These are phyloP conservation scores for Zosterops pallidus DNA, from an alignment of 2,113 vertebrate genomes.

Conservation along the genomic window DNA sequence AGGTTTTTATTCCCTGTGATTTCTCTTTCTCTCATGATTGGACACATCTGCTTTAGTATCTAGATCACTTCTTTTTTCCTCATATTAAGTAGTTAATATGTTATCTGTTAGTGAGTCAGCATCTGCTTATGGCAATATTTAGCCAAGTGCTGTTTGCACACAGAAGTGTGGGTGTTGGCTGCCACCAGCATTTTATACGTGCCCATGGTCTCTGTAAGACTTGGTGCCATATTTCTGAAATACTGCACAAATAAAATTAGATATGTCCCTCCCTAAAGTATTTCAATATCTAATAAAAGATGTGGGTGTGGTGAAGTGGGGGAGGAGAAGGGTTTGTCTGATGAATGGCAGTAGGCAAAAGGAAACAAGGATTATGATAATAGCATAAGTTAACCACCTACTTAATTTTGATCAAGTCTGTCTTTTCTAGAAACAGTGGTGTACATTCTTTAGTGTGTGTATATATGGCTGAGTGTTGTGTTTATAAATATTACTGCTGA, in stretches of 20 bases:
- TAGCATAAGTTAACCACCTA: not conserved
- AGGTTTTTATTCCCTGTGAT: not conserved
- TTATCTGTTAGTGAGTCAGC: not conserved
- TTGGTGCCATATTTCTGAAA: not conserved
- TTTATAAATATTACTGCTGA: not conserved
- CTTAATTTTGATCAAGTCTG: not conserved
- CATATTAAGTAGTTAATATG: not conserved
- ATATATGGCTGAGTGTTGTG: not conserved
- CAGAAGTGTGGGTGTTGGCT: not conserved
- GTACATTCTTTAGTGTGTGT: not conserved
- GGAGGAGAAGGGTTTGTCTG: not conserved
- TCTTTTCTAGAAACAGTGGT: not conserved
- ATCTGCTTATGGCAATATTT: not conserved
- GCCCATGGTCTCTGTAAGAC: not conserved
- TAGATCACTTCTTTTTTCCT: not conserved
- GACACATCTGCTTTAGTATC: not conserved
- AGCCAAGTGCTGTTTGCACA: not conserved
- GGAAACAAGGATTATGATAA: not conserved
- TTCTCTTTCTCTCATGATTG: not conserved
- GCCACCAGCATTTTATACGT: not conserved
- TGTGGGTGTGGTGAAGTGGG: not conserved
- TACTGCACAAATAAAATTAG: not conserved
- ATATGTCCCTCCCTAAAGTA: not conserved
- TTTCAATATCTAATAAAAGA: not conserved
- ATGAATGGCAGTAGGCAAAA: not conserved